A percentile compares a stretch with the other conserved stretches of the same genome.
phyloP scores from a whole-genome alignment of 2,888 invertebrate species.

The Noctua janthe region DNA sequence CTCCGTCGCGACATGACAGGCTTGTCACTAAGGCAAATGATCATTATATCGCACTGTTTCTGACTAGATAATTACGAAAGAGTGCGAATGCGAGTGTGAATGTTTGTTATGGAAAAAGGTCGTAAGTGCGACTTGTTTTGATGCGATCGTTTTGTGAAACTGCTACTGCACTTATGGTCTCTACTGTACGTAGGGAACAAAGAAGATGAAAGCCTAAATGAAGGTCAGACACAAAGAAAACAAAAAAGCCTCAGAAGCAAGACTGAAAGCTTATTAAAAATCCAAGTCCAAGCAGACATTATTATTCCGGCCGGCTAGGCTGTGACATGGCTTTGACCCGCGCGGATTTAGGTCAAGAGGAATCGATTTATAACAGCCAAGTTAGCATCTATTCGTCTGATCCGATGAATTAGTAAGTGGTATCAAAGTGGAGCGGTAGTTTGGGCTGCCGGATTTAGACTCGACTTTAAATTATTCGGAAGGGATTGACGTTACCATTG shows the following conservation, averaged over 20 bases:
- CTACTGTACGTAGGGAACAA: neutral
- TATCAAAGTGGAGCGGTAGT: constrained; percentile 33
- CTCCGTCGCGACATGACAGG: too few species aligned
- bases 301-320: constrained; percentile 74
- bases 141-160: too few species aligned
- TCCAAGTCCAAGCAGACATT: constrained; percentile 57
- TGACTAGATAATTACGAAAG: too few species aligned
- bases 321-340: constrained; percentile 86
- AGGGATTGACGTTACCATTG: constrained; percentile 9
- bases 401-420: constrained; percentile 59
- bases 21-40: too few species aligned
- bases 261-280: constrained; percentile 50
- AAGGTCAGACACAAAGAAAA: constrained; percentile 17
- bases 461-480: constrained; percentile 45
- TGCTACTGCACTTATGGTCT: too few species aligned
- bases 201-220: neutral
- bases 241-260: constrained; percentile 9
- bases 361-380: constrained; percentile 81
- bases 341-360: constrained; percentile 85
- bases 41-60: too few species aligned
- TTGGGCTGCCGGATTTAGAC: constrained; percentile 19
- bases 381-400: constrained; percentile 54
- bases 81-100: too few species aligned
- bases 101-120: too few species aligned
- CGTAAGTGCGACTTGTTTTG: too few species aligned